Conservation (phyloP, 2,888 invertebrate species). For the Ernsta delagoae region DNA sequence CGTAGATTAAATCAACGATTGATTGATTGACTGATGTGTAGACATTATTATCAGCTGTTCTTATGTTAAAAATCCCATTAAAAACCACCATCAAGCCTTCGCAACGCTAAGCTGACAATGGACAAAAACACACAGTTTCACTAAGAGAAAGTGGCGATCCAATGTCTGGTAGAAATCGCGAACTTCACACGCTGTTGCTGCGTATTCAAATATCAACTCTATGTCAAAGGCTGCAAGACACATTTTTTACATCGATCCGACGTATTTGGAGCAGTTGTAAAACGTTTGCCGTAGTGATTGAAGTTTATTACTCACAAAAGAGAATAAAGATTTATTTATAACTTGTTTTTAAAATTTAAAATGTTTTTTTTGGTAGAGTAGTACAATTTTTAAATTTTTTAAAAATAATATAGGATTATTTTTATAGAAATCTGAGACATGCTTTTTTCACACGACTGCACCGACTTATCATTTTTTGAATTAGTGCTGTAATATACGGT, state of each 20-base stretch:
- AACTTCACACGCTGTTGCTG: constrained; percentile 30
- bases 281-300: not conserved
- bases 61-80: constrained; percentile 30
- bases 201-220: constrained; percentile 23
- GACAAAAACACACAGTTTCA: constrained; percentile 79
- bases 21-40: not conserved
- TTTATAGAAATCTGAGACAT: too few species aligned
- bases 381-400: too few species aligned
- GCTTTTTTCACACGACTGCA: too few species aligned
- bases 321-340: not conserved
- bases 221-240: not conserved
- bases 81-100: constrained; percentile 42
- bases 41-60: not conserved
- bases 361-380: too few species aligned
- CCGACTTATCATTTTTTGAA: too few species aligned
- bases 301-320: constrained; percentile 11
- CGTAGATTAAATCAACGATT: not conserved
- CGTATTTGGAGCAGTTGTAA: constrained; percentile 11
- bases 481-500: too few species aligned
- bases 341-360: too few species aligned
- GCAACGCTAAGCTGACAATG: constrained; percentile 60
- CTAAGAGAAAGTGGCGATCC: constrained; percentile 80
- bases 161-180: constrained; percentile 59
- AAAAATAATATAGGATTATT: too few species aligned
- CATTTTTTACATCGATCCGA: not conserved